Base-by-base conservation (phyloP, 2,113 vertebrate genomes). In the Labeo rohita region DNA sequence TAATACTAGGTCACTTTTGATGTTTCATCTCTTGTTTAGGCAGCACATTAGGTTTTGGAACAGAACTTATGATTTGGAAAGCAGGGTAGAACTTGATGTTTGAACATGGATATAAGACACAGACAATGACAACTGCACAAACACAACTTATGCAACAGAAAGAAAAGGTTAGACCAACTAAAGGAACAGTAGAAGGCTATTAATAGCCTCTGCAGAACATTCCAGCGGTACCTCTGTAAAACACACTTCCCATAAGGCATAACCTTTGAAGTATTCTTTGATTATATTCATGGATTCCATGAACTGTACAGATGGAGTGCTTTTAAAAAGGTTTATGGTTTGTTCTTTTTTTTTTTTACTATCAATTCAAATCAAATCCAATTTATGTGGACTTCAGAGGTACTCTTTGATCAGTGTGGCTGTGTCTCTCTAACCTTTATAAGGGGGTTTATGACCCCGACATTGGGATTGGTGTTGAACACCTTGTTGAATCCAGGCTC, bases 401-500 rank as follows among this genome's bases (percentile, higher is more conserved):
- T n/a, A 61, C 21, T 50, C 66, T 66, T 49, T 72, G 74, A 88
- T 68, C 8, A 72, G 70, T 68, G 66, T 43, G 15, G 18, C 47
- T 47, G 49, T 43, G 50, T 56, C 9, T 45, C 36, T 80, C 45
- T 95, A 95, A 99, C 98, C 97, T 99, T 99, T 89, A 97, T 94
- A 76, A 99, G 94, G 82, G 98, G 98, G 92, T 99, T 99, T 94
- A 99, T 99, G 90, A 99, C 96, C 89, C 98, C 98, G 85, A 99
- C 97, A 80, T 97, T 97, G 92, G 98, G 97, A 89, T 95, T 99
- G 94, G 97, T 96, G 92, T 97, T 99, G 95, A 99, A 98, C 87
- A 99, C 95, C 94, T 98, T 99, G 94, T 95, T 99, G 96, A 99
- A 99, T 91, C 98, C 97, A 83, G 97, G 98, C 93, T 99, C 98